A percentile compares a stretch with the other conserved stretches of the same genome.
phyloP scores from a whole-genome alignment of 92 coral and sea anemone genomes.

The Palythoa grandis region DNA sequence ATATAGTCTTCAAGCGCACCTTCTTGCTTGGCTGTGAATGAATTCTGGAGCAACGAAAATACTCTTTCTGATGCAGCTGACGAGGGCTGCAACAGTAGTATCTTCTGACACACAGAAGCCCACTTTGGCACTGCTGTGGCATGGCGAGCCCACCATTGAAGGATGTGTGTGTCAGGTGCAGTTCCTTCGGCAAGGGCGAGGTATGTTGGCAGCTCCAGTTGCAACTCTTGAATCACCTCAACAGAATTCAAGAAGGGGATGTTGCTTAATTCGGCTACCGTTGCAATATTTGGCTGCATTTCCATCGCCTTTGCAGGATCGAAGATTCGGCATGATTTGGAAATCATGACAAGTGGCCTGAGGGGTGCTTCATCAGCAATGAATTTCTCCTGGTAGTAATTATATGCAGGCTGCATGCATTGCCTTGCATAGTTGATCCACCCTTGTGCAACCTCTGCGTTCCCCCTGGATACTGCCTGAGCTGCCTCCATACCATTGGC shows the following conservation, averaged over 20 bases:
- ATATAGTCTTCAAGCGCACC: constrained; percentile 55
- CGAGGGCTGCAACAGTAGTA: constrained; percentile 57
- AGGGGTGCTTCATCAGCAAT: constrained; percentile 53
- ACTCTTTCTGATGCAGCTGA: constrained; percentile 64
- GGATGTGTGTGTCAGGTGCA: constrained; percentile 25
- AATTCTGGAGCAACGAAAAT: constrained; percentile 58
- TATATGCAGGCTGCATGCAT: constrained; percentile 53
- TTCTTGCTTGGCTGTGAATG: constrained; percentile 51
- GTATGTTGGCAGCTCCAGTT: constrained; percentile 45
- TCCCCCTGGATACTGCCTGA: constrained; percentile 41
- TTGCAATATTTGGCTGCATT: constrained; percentile 52
- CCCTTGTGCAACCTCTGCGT: constrained; percentile 36
- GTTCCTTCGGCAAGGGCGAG: constrained; percentile 27
- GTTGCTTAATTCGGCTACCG: constrained; percentile 43
- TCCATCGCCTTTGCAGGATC: constrained; percentile 51
- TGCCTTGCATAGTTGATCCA: constrained; percentile 58
- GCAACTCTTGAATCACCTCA: constrained; percentile 29
- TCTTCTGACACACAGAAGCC: constrained; percentile 40
- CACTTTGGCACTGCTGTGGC: constrained; percentile 27
- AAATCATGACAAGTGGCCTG: constrained; percentile 57
- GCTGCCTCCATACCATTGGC: constrained; percentile 44
- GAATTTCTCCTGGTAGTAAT: constrained; percentile 50
- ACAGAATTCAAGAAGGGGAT: constrained; percentile 47
- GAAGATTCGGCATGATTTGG: constrained; percentile 54
- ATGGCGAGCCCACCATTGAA: constrained; percentile 39